phyloP scores from a whole-genome alignment of 2,797 vertebrate species.

The Pterois miles region DNA sequence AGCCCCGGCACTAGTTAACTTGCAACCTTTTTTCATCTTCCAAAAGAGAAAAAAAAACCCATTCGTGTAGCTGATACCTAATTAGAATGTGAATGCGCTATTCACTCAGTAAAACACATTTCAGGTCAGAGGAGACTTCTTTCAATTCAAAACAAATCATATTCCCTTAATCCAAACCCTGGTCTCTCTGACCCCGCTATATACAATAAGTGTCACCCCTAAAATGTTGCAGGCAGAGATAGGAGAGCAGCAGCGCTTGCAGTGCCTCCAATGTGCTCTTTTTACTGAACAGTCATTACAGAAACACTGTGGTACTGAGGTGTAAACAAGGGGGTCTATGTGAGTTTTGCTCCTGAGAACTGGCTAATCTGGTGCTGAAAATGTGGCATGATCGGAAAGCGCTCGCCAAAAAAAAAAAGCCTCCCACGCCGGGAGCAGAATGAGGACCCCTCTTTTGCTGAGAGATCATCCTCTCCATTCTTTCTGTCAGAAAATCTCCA shows the following conservation, averaged over 20 bases:
- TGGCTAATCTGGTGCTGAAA: conserved; percentile 84
- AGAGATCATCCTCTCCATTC: conserved; percentile 85
- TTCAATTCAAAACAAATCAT: conserved; percentile 66
- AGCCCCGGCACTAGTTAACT: conserved; percentile 70
- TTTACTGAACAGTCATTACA: conserved; percentile 71
- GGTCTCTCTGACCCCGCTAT: conserved; percentile 58
- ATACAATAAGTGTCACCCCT: conserved; percentile 66
- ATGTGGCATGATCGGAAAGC: conserved; percentile 73
- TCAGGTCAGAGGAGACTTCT: conserved; percentile 63
- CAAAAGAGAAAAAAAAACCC: conserved; percentile 37
- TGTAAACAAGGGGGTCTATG: conserved; percentile 74
- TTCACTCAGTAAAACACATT: conserved; percentile 67
- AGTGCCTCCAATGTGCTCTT: conserved; percentile 58
- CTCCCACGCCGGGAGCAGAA: conserved; percentile 74
- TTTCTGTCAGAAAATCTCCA: conserved; percentile 81
- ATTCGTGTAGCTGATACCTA: conserved; percentile 57
- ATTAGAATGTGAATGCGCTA: conserved; percentile 66
- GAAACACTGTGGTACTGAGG: conserved; percentile 68
- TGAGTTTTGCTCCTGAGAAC: conserved; percentile 74
- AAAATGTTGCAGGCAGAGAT: conserved; percentile 77
- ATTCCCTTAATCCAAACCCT: conserved; percentile 64
- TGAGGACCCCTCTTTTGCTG: conserved; percentile 78
- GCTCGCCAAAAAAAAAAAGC: conserved; percentile 73
- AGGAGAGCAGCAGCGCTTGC: conserved; percentile 69
- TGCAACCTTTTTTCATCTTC: conserved; percentile 65